phyloP scores from a whole-genome alignment of 2,113 vertebrate species.

The Ursus arctos region DNA sequence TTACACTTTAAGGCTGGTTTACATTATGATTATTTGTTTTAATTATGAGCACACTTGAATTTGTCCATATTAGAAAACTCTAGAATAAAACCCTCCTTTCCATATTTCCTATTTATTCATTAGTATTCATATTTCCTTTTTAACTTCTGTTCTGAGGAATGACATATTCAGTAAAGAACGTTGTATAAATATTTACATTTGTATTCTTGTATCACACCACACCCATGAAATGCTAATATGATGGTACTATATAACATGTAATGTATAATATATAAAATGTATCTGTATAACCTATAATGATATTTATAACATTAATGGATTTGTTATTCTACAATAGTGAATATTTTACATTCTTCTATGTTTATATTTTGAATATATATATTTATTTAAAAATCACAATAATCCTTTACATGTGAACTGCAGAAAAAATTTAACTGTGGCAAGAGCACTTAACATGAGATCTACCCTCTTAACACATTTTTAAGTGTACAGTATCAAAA shows the following conservation, averaged over 20 bases:
- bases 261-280: neutral
- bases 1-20: neutral
- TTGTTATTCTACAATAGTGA: neutral
- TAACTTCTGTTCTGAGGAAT: neutral
- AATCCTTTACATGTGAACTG: neutral
- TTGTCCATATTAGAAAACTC: neutral
- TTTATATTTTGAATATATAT: neutral
- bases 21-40: conserved; percentile 63
- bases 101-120: neutral
- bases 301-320: neutral
- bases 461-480: neutral
- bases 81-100: neutral
- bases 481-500: neutral
- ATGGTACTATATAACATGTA: neutral
- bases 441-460: neutral
- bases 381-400: neutral
- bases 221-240: neutral
- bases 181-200: neutral
- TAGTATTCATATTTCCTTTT: neutral
- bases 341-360: neutral
- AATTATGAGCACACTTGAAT: conserved; percentile 14
- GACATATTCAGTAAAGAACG: neutral
- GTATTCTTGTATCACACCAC: accelerated
- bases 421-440: neutral
- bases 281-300: neutral